These are phyloP conservation scores for Drosophila rufa DNA, from an alignment of 1,140 invertebrate species.

Conservation along the genomic window DNA sequence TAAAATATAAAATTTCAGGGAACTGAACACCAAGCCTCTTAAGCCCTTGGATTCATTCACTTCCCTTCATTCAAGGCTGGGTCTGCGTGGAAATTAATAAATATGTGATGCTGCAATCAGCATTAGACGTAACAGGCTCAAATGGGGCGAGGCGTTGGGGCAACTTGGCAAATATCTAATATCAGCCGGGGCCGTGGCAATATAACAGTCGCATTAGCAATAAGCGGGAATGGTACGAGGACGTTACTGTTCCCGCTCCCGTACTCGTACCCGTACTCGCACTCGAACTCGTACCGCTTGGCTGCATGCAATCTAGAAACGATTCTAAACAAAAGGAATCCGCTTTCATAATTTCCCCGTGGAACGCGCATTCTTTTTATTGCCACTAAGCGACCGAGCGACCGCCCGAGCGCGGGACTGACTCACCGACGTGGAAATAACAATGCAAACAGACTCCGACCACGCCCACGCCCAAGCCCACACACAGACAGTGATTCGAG, in stretches of 20 bases:
- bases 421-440: conserved; percentile 66
- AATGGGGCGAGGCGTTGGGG: conserved; percentile 35
- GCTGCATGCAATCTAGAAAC: conserved; percentile 81
- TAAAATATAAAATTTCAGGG: not conserved
- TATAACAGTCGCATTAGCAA: conserved; percentile 71
- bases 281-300: conserved; percentile 30
- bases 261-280: conserved; percentile 3
- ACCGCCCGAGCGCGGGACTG: not conserved
- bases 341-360: conserved; percentile 82
- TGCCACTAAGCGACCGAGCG: conserved; percentile 78
- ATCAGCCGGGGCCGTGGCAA: conserved; percentile 38
- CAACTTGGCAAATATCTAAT: conserved; percentile 47
- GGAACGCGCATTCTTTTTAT: conserved; percentile 83
- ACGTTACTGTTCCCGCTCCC: conserved; percentile 32
- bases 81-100: conserved; percentile 48
- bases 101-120: conserved; percentile 67
- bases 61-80: not conserved
- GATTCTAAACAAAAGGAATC: conserved; percentile 84
- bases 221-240: conserved; percentile 73
- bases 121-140: conserved; percentile 46
- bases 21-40: not conserved
- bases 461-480: conserved; percentile 31
- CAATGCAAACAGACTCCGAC: conserved; percentile 73
- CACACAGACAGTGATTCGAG: conserved; percentile 51
- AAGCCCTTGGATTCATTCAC: not conserved